A percentile compares a stretch with the other conserved stretches of the same genome.
These are phyloP conservation scores for Phyllotis vaccarum DNA, from an alignment of 2,797 vertebrate genomes.

Conservation along the genomic window DNA sequence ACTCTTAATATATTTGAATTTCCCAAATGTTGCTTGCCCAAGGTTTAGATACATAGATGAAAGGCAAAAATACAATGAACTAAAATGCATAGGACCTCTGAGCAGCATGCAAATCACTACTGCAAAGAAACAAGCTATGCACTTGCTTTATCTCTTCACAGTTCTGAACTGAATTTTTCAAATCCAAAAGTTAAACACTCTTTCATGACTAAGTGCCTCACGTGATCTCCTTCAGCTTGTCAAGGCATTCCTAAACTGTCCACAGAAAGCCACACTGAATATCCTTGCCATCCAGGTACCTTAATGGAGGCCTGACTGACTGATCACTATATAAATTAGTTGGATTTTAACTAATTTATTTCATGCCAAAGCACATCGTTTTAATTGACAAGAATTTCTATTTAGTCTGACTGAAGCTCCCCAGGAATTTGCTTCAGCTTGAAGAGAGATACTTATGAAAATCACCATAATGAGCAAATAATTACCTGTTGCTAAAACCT, in stretches of 20 bases:
- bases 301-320: conserved; percentile 66
- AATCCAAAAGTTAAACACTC: conserved; percentile 13
- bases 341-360: conserved; percentile 84
- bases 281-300: conserved; percentile 68
- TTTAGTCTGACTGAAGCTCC: conserved; percentile 83
- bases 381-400: conserved; percentile 84
- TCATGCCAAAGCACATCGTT: conserved; percentile 79
- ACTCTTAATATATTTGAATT: background rate
- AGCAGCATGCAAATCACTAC: background rate
- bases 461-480: conserved; percentile 80
- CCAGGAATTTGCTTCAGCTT: conserved; percentile 81
- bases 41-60: background rate
- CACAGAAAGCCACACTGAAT: background rate
- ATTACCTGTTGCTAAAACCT: conserved; percentile 83
- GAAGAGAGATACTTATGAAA: conserved; percentile 82
- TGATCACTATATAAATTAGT: conserved; percentile 79
- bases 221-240: conserved; percentile 28
- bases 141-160: background rate
- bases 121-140: background rate
- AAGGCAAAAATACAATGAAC: background rate
- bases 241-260: background rate
- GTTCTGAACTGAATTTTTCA: conserved; percentile 34
- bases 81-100: background rate
- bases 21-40: background rate
- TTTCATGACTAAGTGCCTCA: background rate